Conservation (phyloP, 2,113 vertebrate species). For the Bubalus kerabau region DNA sequence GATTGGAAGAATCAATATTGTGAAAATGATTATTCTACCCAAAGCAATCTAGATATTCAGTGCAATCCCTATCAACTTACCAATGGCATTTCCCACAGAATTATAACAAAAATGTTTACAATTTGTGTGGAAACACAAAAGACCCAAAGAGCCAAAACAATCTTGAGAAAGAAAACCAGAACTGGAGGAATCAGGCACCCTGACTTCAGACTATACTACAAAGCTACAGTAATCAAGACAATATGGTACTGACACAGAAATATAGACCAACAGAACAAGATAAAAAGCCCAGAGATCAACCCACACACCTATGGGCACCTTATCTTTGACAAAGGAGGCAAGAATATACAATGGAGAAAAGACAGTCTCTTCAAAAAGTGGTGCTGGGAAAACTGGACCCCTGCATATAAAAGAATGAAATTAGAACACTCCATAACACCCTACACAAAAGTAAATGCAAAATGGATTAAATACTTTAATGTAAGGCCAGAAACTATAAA, state of each 20-base stretch:
- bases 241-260: neutral
- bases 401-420: neutral
- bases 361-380: no score
- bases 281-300: no score
- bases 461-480: neutral
- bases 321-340: no score
- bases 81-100: neutral
- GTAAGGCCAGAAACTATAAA: neutral
- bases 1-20: neutral
- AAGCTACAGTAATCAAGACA: neutral
- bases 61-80: neutral
- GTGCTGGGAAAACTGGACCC: neutral
- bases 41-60: neutral
- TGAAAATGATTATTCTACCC: neutral
- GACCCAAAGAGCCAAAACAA: neutral
- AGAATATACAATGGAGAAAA: no score
- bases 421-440: neutral
- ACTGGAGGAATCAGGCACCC: neutral
- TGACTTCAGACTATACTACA: neutral
- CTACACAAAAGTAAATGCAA: neutral
- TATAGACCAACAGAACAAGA: neutral
- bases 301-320: no score
- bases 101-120: neutral
- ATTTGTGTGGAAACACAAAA: neutral
- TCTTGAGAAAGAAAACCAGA: neutral